phyloP scores from a whole-genome alignment of 2,113 vertebrate species.

The Apodemus sylvaticus region DNA sequence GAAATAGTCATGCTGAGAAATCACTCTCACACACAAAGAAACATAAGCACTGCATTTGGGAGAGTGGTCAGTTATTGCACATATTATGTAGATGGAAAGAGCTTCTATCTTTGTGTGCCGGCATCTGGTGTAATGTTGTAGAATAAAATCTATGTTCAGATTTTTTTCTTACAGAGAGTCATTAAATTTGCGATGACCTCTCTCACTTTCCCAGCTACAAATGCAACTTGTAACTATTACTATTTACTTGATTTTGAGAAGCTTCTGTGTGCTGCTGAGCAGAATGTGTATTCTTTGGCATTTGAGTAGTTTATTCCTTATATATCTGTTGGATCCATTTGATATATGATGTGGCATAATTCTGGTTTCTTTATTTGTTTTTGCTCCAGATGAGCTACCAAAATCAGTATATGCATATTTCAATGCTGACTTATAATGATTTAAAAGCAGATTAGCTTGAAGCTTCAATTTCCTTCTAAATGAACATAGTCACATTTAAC shows the following conservation, averaged over 20 bases:
- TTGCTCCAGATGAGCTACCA: neutral
- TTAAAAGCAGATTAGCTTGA: neutral
- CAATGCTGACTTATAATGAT: neutral
- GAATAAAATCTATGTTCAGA: neutral
- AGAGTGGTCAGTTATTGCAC: neutral
- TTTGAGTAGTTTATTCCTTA: neutral
- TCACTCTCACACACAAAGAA: neutral
- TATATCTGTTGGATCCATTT: neutral
- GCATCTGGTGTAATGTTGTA: neutral
- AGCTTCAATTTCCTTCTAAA: neutral
- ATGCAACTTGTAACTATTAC: neutral
- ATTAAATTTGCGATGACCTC: neutral
- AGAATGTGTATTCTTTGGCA: neutral
- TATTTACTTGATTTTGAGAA: neutral
- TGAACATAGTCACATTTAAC: neutral
- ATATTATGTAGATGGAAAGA: neutral
- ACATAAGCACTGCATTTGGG: neutral
- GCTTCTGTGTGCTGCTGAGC: rapidly evolving
- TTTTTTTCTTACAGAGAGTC: neutral
- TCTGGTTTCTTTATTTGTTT: neutral
- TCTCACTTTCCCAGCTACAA: neutral
- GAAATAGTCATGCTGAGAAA: conserved; percentile 9
- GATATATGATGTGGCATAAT: neutral
- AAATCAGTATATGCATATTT: neutral
- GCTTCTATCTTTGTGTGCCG: neutral